These are phyloP conservation scores for Palythoa grandiflora DNA, from an alignment of 92 coral and sea anemone genomes.

Conservation along the genomic window DNA sequence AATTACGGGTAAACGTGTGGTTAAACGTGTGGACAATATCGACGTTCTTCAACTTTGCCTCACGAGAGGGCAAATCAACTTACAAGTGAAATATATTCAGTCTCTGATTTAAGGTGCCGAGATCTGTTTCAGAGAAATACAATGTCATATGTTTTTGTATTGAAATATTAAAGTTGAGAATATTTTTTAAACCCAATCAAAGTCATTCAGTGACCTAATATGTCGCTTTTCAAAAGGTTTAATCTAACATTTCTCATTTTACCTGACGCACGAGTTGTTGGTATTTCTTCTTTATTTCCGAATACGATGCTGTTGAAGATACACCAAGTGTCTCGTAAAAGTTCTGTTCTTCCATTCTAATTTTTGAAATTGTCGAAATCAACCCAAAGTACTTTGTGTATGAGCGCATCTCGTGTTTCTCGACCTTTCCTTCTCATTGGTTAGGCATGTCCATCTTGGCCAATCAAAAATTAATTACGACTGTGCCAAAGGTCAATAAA, in stretches of 20 bases:
- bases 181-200: too few relatives aligned
- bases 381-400: background rate
- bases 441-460: background rate
- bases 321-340: constrained; percentile 87
- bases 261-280: constrained; percentile 85
- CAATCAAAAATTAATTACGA: constrained; percentile 31
- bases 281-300: constrained; percentile 84
- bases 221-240: background rate
- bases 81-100: too few relatives aligned
- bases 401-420: background rate
- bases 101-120: too few relatives aligned
- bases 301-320: constrained; percentile 64
- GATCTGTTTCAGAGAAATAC: too few relatives aligned
- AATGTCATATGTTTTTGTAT: too few relatives aligned
- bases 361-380: background rate
- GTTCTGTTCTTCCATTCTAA: constrained; percentile 40
- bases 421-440: constrained; percentile 7
- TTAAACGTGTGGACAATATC: too few relatives aligned
- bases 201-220: too few relatives aligned
- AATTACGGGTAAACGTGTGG: too few relatives aligned
- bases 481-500: background rate
- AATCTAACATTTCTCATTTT: background rate
- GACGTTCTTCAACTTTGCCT: too few relatives aligned
- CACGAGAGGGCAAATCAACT: too few relatives aligned
- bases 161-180: too few relatives aligned